Percentiles rank a stretch among this genome's conserved stretches.
phyloP scores from a whole-genome alignment of 2,797 vertebrate genomes.

The Sebastolobus alascanus region DNA sequence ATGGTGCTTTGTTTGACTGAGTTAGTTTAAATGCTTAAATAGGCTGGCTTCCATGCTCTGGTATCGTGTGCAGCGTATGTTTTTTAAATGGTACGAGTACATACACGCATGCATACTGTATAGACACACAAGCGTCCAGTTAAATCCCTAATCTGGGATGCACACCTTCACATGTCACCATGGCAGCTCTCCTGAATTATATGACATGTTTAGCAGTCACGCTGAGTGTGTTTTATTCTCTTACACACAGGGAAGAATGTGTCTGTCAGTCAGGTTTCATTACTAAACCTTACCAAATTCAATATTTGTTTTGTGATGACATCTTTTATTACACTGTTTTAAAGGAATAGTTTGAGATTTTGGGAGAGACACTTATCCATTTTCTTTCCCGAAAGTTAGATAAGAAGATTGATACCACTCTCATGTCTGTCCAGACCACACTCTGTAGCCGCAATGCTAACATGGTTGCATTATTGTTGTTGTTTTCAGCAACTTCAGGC shows the following conservation, averaged over 20 bases:
- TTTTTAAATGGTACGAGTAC: not conserved
- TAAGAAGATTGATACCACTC: not conserved
- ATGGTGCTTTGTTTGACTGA: slow-evolving; percentile 22
- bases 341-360: not conserved
- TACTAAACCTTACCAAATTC: not conserved
- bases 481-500: not conserved
- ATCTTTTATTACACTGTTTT: not conserved
- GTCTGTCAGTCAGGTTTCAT: too few species aligned
- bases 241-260: not conserved
- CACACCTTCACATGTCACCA: slow-evolving; percentile 34
- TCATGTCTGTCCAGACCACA: not conserved
- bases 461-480: not conserved
- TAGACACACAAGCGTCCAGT: not conserved
- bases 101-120: not conserved
- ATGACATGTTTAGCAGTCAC: not conserved
- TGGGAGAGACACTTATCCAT: not conserved
- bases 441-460: not conserved
- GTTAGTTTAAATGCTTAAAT: slow-evolving; percentile 13
- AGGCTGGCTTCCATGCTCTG: not conserved
- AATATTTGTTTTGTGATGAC: not conserved
- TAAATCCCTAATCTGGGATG: slow-evolving; percentile 37
- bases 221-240: not conserved
- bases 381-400: not conserved
- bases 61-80: not conserved
- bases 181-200: slow-evolving; percentile 10